Evolutionary conservation across 2,113 vertebrate genomes (phyloP), one percentile per base, ranked within the genome.

Genomic region (Halcyon malimbica): DNA sequence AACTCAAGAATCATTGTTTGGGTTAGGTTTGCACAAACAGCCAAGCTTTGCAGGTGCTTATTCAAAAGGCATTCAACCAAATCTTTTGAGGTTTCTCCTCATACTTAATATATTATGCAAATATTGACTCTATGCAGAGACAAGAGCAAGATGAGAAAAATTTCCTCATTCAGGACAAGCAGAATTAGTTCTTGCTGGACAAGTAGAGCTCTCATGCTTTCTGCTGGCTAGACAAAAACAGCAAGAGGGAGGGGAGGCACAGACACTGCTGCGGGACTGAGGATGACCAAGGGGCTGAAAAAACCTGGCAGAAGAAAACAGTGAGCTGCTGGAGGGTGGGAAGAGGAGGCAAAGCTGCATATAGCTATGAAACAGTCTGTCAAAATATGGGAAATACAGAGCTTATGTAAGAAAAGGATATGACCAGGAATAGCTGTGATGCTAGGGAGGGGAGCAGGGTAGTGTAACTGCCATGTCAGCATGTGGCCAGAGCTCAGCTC

Each of bases 1-100:
- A 96, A 87, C 94, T 95, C 79, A 91, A 93, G 93, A 94, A 96
- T 96, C 89, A 94, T 50, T 93, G 89, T 94, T 96, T 95, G 96
- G 86, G 91, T 87, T 95, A 93, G 90, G 81, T 94, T 94, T 96
- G 65, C 83, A 87, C 87, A 95, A 91, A 93, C 89, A 96, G 65
- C 53, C 37, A 84, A 42, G 74, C 28, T 95, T 95, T 94, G 80
- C 95, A 94, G 91, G 89, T 94, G 77, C 87, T 96, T 94, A 89
- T 89, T 87, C 92, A 91, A 91, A 92, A 83, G 63, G 48, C 95
- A 89, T 65, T 83, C 90, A 95, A 95, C 83, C 88, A 96, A 95
- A 94, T 96, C 89, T 90, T 93, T 42, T 69, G 77, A 94, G 94
- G 46, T 95, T 96, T 95, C 46, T 57, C 26, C 25, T 90, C 73